These are phyloP conservation scores for Ornithoptera priamus DNA, from an alignment of 2,888 invertebrate genomes.

Conservation along the genomic window DNA sequence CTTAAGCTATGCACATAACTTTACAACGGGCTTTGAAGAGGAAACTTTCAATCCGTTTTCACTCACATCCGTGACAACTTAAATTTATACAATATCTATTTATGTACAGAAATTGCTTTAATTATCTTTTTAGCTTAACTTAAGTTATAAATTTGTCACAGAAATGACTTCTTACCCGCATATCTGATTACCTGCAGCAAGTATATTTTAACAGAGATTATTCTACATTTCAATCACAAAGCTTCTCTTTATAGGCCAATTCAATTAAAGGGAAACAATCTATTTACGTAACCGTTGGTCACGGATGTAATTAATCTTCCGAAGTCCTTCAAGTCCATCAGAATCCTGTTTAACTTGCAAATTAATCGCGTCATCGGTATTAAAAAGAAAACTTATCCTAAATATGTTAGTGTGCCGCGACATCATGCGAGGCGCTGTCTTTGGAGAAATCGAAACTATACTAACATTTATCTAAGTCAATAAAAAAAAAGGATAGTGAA, in stretches of 20 bases:
- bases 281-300: not conserved
- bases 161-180: not conserved
- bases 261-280: not conserved
- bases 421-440: too few relatives aligned
- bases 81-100: too few relatives aligned
- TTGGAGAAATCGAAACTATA: not conserved
- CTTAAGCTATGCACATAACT: not conserved
- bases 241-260: not conserved
- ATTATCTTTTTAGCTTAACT: too few relatives aligned
- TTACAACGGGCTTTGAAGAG: not conserved
- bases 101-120: too few relatives aligned
- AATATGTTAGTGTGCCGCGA: not conserved
- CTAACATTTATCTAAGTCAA: not conserved
- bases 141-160: too few relatives aligned
- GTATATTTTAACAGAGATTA: not conserved
- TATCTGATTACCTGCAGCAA: not conserved
- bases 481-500: too few relatives aligned
- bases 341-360: not conserved
- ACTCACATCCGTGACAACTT: too few relatives aligned
- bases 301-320: not conserved
- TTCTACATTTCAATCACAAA: not conserved
- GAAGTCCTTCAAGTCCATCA: slow-evolving; percentile 3
- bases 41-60: not conserved
- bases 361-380: not conserved
- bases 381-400: not conserved